Conservation (phyloP, 2,888 invertebrate genomes). For the Trissoscelio sp. region DNA sequence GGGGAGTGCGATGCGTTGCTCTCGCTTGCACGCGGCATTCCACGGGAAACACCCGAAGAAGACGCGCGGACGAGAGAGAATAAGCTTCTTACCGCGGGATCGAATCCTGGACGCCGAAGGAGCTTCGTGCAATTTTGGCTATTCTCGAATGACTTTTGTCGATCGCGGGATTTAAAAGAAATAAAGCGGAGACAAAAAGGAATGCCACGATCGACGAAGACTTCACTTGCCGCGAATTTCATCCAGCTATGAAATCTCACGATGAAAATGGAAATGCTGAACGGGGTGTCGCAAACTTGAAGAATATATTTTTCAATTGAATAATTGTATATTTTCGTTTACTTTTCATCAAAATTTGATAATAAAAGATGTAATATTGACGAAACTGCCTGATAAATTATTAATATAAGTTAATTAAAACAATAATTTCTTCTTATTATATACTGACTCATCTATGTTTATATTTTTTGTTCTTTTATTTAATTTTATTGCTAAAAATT, state of each 20-base stretch:
- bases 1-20: background rate
- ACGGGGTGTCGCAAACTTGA: background rate
- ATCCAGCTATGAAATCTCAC: conserved; percentile 7
- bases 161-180: conserved; percentile 62
- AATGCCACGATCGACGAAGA: conserved; percentile 24
- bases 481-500: no score
- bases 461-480: no score
- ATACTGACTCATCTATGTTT: no score
- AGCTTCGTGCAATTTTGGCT: conserved; percentile 65
- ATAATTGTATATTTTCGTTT: no score
- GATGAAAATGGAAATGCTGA: conserved; percentile 23
- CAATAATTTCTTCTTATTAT: no score
- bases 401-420: no score
- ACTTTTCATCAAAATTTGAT: no score
- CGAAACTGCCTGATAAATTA: no score
- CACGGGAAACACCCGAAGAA: conserved; percentile 20
- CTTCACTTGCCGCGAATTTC: conserved; percentile 29
- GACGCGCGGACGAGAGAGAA: conserved; percentile 34
- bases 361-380: no score
- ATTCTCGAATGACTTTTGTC: conserved; percentile 62
- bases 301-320: no score
- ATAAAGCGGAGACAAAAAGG: conserved; percentile 24
- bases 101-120: conserved; percentile 61
- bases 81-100: conserved; percentile 65
- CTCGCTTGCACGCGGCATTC: conserved; percentile 21